These are phyloP conservation scores for Varanus salvator DNA, from an alignment of 2,113 vertebrate genomes.

Conservation along the genomic window DNA sequence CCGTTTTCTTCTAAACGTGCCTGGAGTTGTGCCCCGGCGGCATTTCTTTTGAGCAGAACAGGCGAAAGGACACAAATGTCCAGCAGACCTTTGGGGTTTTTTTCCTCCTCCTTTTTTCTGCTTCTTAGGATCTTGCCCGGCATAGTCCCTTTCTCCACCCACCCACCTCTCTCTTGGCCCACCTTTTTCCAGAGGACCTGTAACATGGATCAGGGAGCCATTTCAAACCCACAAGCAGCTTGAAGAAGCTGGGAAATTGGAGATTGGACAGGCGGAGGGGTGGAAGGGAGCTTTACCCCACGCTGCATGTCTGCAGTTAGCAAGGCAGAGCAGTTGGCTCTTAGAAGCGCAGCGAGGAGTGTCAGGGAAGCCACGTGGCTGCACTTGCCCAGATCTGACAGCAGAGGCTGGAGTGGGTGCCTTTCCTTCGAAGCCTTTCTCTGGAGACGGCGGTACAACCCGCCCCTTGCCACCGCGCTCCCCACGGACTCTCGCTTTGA, in stretches of 20 bases:
- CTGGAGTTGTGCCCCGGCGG: too few species aligned
- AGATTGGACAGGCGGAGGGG: background rate
- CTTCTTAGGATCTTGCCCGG: background rate
- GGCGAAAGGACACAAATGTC: background rate
- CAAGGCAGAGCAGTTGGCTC: background rate
- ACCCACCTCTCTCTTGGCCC: background rate
- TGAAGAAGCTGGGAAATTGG: background rate
- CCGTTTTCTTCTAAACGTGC: too few species aligned
- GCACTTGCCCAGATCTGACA: background rate
- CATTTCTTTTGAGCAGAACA: background rate
- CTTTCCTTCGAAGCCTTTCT: background rate
- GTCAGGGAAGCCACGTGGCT: conserved; percentile 38
- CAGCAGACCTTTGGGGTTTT: background rate
- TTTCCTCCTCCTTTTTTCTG: too few species aligned
- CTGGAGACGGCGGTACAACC: conserved; percentile 14
- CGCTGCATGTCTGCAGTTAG: background rate
- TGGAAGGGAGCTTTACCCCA: too few species aligned
- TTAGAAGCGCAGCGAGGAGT: too few species aligned
- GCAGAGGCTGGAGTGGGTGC: conserved; percentile 43
- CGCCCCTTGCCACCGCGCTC: conserved; percentile 18
- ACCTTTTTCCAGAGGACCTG: background rate
- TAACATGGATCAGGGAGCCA: background rate
- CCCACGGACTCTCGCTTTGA: background rate
- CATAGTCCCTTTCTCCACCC: background rate
- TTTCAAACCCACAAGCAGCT: background rate